Evolutionary conservation across 2,888 invertebrate genomes (phyloP).

Genomic region (Eupithecia dodoneata): DNA sequence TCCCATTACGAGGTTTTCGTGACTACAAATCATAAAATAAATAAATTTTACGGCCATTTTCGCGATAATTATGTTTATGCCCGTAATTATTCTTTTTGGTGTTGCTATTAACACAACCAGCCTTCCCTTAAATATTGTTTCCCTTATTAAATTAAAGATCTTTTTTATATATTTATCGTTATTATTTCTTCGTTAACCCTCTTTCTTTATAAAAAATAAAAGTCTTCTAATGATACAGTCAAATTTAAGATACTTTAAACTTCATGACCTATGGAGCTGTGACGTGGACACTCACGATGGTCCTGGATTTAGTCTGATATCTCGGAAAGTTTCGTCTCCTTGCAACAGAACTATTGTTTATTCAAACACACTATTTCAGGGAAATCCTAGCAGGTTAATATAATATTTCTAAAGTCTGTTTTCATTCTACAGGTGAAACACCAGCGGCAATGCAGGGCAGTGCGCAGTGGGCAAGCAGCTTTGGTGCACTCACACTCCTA

Average conservation of each 20-base stretch:
- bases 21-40: slow-evolving; percentile 54
- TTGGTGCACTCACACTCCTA: slow-evolving; percentile 59
- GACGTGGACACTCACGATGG: too few relatives aligned
- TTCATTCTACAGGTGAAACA: slow-evolving; percentile 86
- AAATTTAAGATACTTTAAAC: too few relatives aligned
- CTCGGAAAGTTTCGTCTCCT: background rate
- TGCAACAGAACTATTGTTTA: background rate
- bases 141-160: slow-evolving; percentile 28
- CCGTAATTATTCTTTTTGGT: slow-evolving; percentile 52
- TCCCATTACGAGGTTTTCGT: slow-evolving; percentile 47
- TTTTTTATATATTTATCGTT: slow-evolving; percentile 1
- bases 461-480: slow-evolving; percentile 71
- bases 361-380: background rate
- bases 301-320: background rate
- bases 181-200: background rate
- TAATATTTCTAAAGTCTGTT: background rate
- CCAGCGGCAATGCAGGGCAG: slow-evolving; percentile 94
- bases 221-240: background rate
- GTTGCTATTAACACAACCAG: slow-evolving; percentile 45
- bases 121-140: slow-evolving; percentile 38
- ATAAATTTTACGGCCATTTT: slow-evolving; percentile 51
- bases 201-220: background rate
- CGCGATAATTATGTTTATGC: slow-evolving; percentile 53
- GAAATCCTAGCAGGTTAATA: background rate
- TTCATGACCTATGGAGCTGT: too few relatives aligned